These are phyloP conservation scores for Amyelois transitella DNA, from an alignment of 1,140 invertebrate genomes.

Conservation along the genomic window DNA sequence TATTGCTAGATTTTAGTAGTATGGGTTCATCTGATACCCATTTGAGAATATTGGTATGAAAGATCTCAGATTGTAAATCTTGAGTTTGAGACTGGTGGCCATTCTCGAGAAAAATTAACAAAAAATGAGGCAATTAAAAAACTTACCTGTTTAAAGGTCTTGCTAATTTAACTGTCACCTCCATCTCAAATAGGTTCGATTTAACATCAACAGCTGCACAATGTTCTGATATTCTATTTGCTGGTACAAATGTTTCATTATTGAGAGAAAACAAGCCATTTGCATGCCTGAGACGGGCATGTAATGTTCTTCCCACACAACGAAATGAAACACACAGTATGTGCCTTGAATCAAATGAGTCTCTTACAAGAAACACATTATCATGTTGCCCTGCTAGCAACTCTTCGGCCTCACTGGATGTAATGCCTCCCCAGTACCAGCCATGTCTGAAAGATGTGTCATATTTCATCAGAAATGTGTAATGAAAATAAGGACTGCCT, in stretches of 20 bases:
- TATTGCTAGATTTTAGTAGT: too few species aligned
- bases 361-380: slow-evolving; percentile 65
- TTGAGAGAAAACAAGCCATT: slow-evolving; percentile 66
- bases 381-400: slow-evolving; percentile 65
- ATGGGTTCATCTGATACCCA: too few species aligned
- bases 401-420: slow-evolving; percentile 64
- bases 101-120: too few species aligned
- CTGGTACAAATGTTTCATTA: slow-evolving; percentile 70
- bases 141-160: slow-evolving; percentile 63
- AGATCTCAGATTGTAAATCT: too few species aligned
- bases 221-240: slow-evolving; percentile 64
- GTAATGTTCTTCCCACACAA: slow-evolving; percentile 62
- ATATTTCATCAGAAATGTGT: too few species aligned
- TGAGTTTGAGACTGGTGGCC: too few species aligned
- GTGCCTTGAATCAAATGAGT: slow-evolving; percentile 62
- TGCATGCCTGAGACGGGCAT: slow-evolving; percentile 61
- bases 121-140: background rate
- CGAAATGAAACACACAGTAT: slow-evolving; percentile 67
- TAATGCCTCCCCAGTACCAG: slow-evolving; percentile 70
- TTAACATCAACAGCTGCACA: slow-evolving; percentile 66
- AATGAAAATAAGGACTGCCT: too few species aligned
- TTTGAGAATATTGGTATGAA: too few species aligned
- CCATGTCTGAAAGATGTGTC: slow-evolving; percentile 60
- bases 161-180: slow-evolving; percentile 67
- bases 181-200: slow-evolving; percentile 67